Evolutionary conservation across 2,888 invertebrate species (phyloP).

Genomic region (Odontomyia ornata): DNA sequence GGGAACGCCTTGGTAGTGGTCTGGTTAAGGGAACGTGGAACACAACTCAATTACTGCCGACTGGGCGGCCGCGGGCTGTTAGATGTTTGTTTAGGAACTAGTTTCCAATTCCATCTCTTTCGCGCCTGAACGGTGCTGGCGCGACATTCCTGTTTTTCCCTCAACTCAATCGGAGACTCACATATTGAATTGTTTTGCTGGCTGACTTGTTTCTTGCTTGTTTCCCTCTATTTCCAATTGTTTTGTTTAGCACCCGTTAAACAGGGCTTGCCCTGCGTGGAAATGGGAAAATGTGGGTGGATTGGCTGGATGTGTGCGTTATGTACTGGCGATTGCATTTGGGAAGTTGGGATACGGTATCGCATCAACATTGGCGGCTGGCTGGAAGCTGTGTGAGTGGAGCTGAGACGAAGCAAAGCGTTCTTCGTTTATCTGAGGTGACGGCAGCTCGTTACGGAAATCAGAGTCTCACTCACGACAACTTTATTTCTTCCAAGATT

Average conservation of each 20-base stretch:
- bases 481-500: conserved; percentile 28
- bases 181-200: conserved; percentile 19
- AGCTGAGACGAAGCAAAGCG: conserved; percentile 17
- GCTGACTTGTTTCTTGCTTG: conserved; percentile 9
- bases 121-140: neutral
- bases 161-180: neutral
- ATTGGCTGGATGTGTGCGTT: conserved; percentile 17
- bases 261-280: neutral
- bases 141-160: neutral
- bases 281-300: conserved; percentile 19
- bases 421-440: conserved; percentile 37
- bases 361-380: conserved; percentile 26
- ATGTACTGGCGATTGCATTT: neutral
- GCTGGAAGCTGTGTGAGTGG: conserved; percentile 14
- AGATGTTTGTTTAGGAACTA: conserved; percentile 33
- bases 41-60: conserved; percentile 38
- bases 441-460: conserved; percentile 48
- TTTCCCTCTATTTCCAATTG: conserved; percentile 21
- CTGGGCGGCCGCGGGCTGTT: conserved; percentile 2
- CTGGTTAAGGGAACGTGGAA: neutral
- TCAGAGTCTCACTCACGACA: conserved; percentile 44
- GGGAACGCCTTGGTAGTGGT: conserved; percentile 6
- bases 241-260: neutral
- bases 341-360: neutral
- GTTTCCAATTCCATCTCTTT: neutral